Evolutionary conservation across 2,888 invertebrate genomes (phyloP).

Genomic region (Cabera pusaria): DNA sequence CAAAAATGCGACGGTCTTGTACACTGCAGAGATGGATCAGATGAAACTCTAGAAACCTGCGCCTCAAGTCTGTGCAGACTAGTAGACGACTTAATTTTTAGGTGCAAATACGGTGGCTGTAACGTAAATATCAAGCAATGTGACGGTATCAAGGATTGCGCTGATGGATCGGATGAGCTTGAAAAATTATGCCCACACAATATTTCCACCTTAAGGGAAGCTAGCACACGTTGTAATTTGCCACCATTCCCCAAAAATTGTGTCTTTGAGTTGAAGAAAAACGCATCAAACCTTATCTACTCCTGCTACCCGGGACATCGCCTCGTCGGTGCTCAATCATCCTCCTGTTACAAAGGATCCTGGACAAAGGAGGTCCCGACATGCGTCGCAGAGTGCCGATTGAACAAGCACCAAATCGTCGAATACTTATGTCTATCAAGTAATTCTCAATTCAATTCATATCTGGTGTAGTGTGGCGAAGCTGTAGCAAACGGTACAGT

Average conservation of each 20-base stretch:
- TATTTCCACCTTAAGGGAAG: constrained; percentile 7
- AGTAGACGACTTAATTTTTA: constrained; percentile 7
- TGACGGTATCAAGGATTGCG: constrained; percentile 12
- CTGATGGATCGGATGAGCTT: constrained; percentile 17
- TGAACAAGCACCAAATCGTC: constrained; percentile 16
- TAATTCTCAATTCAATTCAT: constrained; percentile 1
- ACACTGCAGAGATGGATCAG: constrained; percentile 23
- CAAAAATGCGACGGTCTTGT: constrained; percentile 14
- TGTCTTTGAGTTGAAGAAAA: constrained; percentile 14
- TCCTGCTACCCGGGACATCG: constrained; percentile 15
- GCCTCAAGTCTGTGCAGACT: constrained; percentile 8
- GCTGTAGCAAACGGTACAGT: constrained; percentile 15
- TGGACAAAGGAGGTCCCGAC: constrained; percentile 11
- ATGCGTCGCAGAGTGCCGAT: constrained; percentile 18
- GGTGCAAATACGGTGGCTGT: constrained; percentile 21
- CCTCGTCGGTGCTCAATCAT: constrained; percentile 1
- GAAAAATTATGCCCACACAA: constrained; percentile 9
- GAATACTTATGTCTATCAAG: constrained; percentile 17
- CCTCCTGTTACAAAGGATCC: constrained; percentile 10
- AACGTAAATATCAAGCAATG: constrained; percentile 9
- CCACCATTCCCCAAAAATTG: constrained; percentile 17
- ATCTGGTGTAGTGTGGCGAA: constrained; percentile 6
- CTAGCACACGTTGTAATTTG: too few species aligned
- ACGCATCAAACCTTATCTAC: constrained; percentile 15
- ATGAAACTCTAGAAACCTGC: constrained; percentile 17